Evolutionary conservation across 2,888 invertebrate genomes (phyloP), one percentile per base, ranked within the genome.

Genomic region (Toxonevra muliebris): DNA sequence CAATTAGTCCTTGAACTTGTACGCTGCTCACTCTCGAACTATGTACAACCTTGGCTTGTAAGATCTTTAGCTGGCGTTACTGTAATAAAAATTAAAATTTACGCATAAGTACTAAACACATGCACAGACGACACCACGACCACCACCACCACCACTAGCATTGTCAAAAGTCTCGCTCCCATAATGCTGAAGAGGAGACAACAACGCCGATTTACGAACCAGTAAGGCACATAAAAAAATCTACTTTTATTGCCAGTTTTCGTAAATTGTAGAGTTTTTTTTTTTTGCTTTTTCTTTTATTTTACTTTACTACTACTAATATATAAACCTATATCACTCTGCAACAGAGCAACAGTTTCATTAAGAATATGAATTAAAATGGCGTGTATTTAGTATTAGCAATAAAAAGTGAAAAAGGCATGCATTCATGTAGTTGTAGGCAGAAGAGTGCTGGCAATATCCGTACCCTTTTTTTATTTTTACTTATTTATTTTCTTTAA

Each of bases 31-130:
- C 30, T 4, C 30, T 30, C 30, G 30, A 2, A 30, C 30, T 30
- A 30, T 7, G 48, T 48, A 48, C 48, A 48, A 12, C n/a, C 48
- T 48, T 13, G 13, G 48, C 13, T 5, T 48, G 48, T 11, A 13
- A 8, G n/a, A 48, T 1, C 11, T 48, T 48, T 48, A n/a, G 53
- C 15, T 53, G 17, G 7, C 8, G 48, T 15, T 12, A 17, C 11
- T n/a, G 17, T 53, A 53, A 53, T 53, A 53, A 53, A 53, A 53
- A 19, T 53, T 48, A 48, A 48, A 48, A 48, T 48, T 48, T 48
- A 48, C 48, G 15, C 48, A n/a, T 48, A 15, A 48, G 48, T 48
- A n/a, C 15, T 11, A 7, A 15, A 13, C 9, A 15, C 48, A 13
- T n/a, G 11, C 13, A 48, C 15, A 15, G 13, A 5, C n/a, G n/a